Evolutionary conservation across 1,140 invertebrate species (phyloP).

Genomic region (Drosophila pruinosa): DNA sequence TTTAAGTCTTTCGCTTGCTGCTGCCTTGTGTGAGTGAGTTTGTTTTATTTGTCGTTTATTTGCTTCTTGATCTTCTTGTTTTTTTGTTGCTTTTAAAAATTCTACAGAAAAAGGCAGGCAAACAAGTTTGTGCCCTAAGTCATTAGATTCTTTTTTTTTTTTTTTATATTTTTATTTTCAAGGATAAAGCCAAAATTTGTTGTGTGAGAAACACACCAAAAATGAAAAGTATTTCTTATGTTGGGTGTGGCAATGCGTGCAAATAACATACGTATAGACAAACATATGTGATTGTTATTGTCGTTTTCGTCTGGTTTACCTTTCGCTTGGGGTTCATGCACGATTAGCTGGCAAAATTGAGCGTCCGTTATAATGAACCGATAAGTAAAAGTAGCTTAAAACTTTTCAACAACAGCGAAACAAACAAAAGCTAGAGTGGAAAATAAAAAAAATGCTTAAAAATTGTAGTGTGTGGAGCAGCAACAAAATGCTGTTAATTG

Average conservation of each 20-base stretch:
- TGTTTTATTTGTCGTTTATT: conserved; percentile 6
- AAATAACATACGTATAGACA: background rate
- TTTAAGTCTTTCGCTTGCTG: conserved; percentile 23
- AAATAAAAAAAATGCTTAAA: conserved; percentile 37
- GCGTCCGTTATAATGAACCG: conserved; percentile 72
- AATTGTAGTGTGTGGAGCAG: conserved; percentile 23
- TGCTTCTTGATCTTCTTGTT: conserved; percentile 28
- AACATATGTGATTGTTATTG: conserved; percentile 7
- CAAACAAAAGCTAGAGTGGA: background rate
- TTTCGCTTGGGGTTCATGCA: conserved; percentile 72
- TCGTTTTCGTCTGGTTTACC: conserved; percentile 40
- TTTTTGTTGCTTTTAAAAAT: conserved; percentile 37
- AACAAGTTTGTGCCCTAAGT: conserved; percentile 51
- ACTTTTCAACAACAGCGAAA: conserved; percentile 59
- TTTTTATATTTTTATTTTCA: conserved; percentile 38
- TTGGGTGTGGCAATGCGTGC: conserved; percentile 24
- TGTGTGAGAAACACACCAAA: conserved; percentile 44
- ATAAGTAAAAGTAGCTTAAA: conserved; percentile 80
- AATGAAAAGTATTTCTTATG: conserved; percentile 44
- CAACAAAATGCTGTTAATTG: conserved; percentile 63
- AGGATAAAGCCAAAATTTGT: conserved; percentile 55
- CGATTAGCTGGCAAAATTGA: conserved; percentile 67
- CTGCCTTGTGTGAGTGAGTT: background rate
- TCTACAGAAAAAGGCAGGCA: conserved; percentile 57
- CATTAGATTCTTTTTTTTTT: conserved; percentile 48